These are phyloP conservation scores for Pseudomyrmex flavicornis DNA, from an alignment of 1,140 invertebrate species.

Conservation along the genomic window DNA sequence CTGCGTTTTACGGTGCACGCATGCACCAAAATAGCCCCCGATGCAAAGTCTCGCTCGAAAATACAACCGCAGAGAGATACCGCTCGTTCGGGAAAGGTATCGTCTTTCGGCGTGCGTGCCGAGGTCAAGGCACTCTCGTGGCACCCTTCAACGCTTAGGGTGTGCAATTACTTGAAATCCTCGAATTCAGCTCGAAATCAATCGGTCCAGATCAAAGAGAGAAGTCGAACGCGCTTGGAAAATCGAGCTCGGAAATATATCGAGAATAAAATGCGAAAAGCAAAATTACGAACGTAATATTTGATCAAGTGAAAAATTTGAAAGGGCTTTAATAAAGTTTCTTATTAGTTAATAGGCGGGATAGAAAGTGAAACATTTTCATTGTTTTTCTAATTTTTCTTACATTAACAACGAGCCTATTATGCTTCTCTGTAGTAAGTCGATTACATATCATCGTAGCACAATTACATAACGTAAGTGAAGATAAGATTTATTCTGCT, in stretches of 20 bases:
- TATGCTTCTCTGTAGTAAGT: constrained; percentile 3
- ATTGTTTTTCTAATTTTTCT: constrained; percentile 20
- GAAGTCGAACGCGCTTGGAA: not conserved
- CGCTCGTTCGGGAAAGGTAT: constrained; percentile 18
- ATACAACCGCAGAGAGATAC: constrained; percentile 38
- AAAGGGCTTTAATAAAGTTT: not conserved
- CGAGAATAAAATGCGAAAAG: not conserved
- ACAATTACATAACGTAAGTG: not conserved
- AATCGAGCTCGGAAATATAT: not conserved
- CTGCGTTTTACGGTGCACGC: constrained; percentile 9
- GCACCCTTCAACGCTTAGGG: constrained; percentile 4
- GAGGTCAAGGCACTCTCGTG: constrained; percentile 29
- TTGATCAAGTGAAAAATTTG: not conserved
- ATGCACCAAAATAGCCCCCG: constrained; percentile 48
- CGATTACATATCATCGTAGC: not conserved
- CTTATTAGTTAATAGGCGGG: not conserved
- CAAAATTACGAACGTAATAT: too few species aligned
- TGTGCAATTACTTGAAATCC: constrained; percentile 30
- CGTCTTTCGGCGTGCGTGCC: constrained; percentile 35
- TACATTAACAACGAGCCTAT: constrained; percentile 39
- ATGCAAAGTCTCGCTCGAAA: constrained; percentile 51
- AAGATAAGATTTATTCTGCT: constrained; percentile 9
- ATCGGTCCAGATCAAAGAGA: not conserved
- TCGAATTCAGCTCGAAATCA: constrained; percentile 29
- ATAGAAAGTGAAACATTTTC: not conserved